Percentiles rank a stretch among this genome's conserved stretches.
Conservation (phyloP, 1,140 invertebrate species). For the Drosophila obscura region DNA sequence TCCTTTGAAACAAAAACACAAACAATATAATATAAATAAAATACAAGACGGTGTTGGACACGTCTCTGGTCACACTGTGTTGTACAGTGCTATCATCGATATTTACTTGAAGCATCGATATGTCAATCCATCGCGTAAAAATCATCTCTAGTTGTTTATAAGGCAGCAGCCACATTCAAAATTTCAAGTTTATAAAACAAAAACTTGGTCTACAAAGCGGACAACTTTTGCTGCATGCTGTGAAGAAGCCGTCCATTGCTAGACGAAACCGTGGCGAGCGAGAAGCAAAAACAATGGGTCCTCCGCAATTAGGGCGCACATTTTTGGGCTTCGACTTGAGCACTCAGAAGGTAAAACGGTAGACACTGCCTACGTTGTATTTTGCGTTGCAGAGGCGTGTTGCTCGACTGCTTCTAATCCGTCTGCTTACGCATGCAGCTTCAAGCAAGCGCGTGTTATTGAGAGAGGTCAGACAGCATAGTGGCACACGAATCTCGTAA, state of each 20-base stretch:
- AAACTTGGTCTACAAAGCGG: not conserved
- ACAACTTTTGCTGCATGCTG: constrained; percentile 10
- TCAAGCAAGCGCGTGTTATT: constrained; percentile 4
- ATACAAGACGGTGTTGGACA: too few relatives aligned
- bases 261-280: constrained; percentile 10
- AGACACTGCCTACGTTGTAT: constrained; percentile 38
- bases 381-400: constrained; percentile 22
- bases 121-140: too few relatives aligned
- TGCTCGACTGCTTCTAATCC: not conserved
- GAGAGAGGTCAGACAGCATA: constrained; percentile 29
- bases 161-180: not conserved
- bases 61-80: too few relatives aligned
- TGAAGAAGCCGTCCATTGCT: constrained; percentile 2
- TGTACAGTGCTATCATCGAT: too few relatives aligned
- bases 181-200: not conserved
- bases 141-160: not conserved
- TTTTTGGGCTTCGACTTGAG: constrained; percentile 92
- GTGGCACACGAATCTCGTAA: constrained; percentile 6
- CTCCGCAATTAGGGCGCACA: constrained; percentile 70
- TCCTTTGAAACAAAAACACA: too few relatives aligned
- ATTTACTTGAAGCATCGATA: too few relatives aligned
- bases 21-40: too few relatives aligned
- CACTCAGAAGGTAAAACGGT: constrained; percentile 89
- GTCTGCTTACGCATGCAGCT: constrained; percentile 20
- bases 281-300: constrained; percentile 48